Evolutionary conservation across 2,888 invertebrate species (phyloP).

Genomic region (Aleiodes leptofemur): DNA sequence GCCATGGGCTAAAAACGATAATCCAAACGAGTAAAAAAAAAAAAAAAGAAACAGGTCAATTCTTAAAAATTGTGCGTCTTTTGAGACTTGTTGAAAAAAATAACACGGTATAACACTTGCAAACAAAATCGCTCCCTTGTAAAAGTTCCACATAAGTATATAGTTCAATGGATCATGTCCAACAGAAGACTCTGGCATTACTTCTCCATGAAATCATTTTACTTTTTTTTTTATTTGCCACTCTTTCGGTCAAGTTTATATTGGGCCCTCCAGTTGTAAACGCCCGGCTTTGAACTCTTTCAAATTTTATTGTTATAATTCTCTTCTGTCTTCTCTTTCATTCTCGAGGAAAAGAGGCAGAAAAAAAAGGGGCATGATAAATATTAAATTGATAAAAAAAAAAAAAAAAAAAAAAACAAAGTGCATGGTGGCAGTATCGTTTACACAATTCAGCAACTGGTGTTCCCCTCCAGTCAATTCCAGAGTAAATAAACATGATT

Average conservation of each 20-base stretch:
- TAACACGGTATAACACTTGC: conserved; percentile 53
- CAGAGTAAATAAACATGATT: too few relatives aligned
- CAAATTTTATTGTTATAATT: conserved; percentile 41
- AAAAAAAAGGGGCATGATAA: background rate
- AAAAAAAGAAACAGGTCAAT: background rate
- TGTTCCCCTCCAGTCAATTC: conserved; percentile 22
- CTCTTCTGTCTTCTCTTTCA: conserved; percentile 20
- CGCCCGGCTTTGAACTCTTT: conserved; percentile 23
- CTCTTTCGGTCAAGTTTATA: conserved; percentile 38
- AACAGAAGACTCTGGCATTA: conserved; percentile 8
- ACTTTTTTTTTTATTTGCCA: background rate
- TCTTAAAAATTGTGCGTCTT: conserved; percentile 7
- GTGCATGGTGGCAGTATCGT: conserved; percentile 12
- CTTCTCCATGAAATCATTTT: conserved; percentile 11
- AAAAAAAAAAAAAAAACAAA: background rate
- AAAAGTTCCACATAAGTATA: conserved; percentile 52
- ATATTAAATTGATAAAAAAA: background rate
- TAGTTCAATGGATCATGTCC: conserved; percentile 49
- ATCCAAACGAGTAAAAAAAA: conserved; percentile 10
- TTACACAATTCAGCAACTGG: conserved; percentile 41
- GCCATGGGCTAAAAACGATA: conserved; percentile 33
- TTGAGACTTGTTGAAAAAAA: conserved; percentile 60
- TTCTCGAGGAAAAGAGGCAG: conserved; percentile 5
- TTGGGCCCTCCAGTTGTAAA: conserved; percentile 42
- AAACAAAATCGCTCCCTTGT: conserved; percentile 53